Percentiles rank a stretch among this genome's conserved stretches.
Conservation (phyloP, 1,140 invertebrate genomes). For the Neoseiulus cucumeris region DNA sequence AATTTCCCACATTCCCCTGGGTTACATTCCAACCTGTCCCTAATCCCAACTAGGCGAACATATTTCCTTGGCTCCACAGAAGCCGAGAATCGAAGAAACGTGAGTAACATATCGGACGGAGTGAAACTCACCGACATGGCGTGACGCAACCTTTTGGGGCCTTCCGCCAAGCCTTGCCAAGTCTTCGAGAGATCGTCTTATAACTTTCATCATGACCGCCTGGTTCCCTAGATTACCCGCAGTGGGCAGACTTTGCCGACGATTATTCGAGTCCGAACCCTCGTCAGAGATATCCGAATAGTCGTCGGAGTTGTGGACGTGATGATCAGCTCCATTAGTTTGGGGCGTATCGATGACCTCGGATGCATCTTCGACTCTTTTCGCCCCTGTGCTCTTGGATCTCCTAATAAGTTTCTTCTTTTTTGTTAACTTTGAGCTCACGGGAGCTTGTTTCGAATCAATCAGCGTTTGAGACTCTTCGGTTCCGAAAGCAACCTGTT, state of each 20-base stretch:
- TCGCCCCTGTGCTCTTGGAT: background rate
- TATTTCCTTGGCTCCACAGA: too few relatives aligned
- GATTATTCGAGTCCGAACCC: background rate
- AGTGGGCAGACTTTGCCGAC: background rate
- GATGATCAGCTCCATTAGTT: conserved; percentile 11
- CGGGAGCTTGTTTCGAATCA: background rate
- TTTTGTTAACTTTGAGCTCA: background rate
- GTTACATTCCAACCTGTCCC: too few relatives aligned
- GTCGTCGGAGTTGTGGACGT: conserved; percentile 3
- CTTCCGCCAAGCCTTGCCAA: background rate
- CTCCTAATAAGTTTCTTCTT: background rate
- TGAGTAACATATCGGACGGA: background rate
- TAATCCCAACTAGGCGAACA: too few relatives aligned
- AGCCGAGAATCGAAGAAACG: too few relatives aligned
- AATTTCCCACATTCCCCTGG: background rate
- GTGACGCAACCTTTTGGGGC: conserved; percentile 1
- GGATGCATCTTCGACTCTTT: background rate
- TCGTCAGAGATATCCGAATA: background rate
- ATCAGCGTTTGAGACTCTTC: background rate
- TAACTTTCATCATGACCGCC: background rate
- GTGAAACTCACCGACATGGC: conserved; percentile 5
- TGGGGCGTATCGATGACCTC: background rate
- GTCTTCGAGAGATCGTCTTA: background rate
- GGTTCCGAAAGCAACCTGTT: too few relatives aligned
- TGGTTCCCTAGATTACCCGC: background rate